Percentiles rank a stretch among this genome's conserved stretches.
Evolutionary conservation across 2,113 vertebrate genomes (phyloP).

Genomic region (Dicrurus megarhynchus): DNA sequence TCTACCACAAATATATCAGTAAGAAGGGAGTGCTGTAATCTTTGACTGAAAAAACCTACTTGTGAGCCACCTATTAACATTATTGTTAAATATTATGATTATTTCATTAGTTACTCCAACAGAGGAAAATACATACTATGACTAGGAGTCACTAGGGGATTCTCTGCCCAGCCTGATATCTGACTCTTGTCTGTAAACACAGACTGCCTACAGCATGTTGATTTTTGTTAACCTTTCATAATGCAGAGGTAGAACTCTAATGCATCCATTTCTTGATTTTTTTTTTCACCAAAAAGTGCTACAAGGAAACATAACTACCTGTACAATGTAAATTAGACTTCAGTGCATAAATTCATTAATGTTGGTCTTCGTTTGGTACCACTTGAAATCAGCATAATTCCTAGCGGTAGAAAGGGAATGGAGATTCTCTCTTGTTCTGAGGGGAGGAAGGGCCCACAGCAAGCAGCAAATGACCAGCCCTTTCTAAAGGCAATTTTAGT

Average conservation of each 20-base stretch:
- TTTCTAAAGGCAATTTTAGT: neutral
- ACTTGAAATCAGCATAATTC: neutral
- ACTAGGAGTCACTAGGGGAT: neutral
- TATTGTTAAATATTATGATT: neutral
- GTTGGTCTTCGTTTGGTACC: neutral
- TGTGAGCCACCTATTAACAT: neutral
- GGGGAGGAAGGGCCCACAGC: neutral
- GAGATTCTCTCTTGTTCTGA: neutral
- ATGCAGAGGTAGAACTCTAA: neutral
- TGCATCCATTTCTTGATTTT: neutral
- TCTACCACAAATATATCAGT: neutral
- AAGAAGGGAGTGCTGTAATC: neutral
- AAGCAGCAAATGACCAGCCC: neutral
- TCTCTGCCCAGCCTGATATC: neutral
- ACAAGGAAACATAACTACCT: neutral
- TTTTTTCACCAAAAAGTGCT: neutral
- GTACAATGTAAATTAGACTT: neutral
- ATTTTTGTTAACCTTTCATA: slow-evolving; percentile 2
- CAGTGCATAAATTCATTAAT: neutral
- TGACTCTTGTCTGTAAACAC: neutral
- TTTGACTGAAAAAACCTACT: neutral
- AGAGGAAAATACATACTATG: neutral
- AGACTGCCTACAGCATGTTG: neutral
- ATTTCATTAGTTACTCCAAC: neutral
- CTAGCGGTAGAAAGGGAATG: neutral